A percentile compares a stretch with the other conserved stretches of the same genome.
These are phyloP conservation scores for Macropus fuliginosus DNA, from an alignment of 2,797 vertebrate species.

Conservation along the genomic window DNA sequence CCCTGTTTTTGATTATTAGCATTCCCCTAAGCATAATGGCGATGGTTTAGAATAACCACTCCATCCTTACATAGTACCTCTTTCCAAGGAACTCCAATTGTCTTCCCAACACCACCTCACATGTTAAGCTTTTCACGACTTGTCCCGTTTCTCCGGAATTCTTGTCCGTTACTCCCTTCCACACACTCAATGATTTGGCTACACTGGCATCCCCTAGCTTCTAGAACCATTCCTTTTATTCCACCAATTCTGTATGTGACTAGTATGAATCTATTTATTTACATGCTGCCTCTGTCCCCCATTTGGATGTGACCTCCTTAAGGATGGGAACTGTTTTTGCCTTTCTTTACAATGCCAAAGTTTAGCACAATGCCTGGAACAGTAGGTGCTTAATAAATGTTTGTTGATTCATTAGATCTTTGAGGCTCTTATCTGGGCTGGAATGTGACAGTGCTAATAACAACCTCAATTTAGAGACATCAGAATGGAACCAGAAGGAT, in stretches of 20 bases:
- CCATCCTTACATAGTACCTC: not conserved
- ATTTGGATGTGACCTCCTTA: not conserved
- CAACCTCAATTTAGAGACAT: not conserved
- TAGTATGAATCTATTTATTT: not conserved
- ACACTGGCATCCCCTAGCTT: not conserved
- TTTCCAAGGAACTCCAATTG: not conserved
- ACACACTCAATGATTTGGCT: not conserved
- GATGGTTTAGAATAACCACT: not conserved
- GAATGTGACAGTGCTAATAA: not conserved
- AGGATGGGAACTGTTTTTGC: not conserved
- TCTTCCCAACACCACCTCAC: not conserved
- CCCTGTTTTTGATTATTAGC: conserved; percentile 64
- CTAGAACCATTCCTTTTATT: not conserved
- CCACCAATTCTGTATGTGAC: not conserved
- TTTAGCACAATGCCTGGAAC: not conserved
- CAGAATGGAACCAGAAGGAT: not conserved
- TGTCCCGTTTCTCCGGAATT: not conserved
- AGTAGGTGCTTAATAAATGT: not conserved
- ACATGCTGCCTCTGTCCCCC: not conserved
- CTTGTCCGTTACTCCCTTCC: not conserved
- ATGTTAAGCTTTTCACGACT: not conserved
- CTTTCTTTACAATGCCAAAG: not conserved
- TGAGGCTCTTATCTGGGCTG: not conserved
- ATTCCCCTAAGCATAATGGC: conserved; percentile 46
- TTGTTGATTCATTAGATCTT: not conserved